Evolutionary conservation across 2,113 vertebrate genomes (phyloP), one percentile per base, ranked within the genome.

Genomic region (Oriolus oriolus): DNA sequence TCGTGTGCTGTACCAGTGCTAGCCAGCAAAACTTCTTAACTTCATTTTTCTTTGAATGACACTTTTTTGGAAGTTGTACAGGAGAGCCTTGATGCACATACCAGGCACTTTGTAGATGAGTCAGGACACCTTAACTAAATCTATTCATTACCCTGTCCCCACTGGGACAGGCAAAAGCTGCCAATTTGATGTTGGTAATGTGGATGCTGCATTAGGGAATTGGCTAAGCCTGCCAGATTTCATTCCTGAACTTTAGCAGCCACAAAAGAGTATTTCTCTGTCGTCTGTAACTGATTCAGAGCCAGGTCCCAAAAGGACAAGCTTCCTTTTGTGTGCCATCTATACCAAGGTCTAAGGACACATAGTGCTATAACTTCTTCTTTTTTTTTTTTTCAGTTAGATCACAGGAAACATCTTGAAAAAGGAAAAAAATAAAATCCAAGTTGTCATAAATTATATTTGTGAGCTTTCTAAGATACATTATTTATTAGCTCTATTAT

Each of bases 261-360:
- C 97, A 98, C 98, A 98, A 98, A 98, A 97, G 98, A 96, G 97
- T 97, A 97, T 97, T 98, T 98, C 97, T 98, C 97, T 97, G 94
- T 98, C 87, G 52, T 98, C 97, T 96, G 97, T 96, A 98, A 97
- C 95, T 95, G 96, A 98, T 97, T 98, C 96, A 97, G 97, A 97
- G 97, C 94, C 95, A 96, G 97, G 96, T 96, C 96, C 95, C 97
- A 73, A 86, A 97, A 98, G 96, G 96, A 98, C 98, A 98, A 92
- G 97, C 96, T 98, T 96, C 87, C 96, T 98, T 98, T 98, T 98
- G 97, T 98, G 92, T 87, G 85, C 84, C 94, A 93, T 95, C 96
- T 95, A 93, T 93, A 95, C 93, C 68, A 68, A 87, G 93, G 91
- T 93, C 93, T 94, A 95, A 57, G 57, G 77, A 97, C 84, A 96